These are phyloP conservation scores for Drosophila multiciliata DNA, from an alignment of 2,888 invertebrate species.

Conservation along the genomic window DNA sequence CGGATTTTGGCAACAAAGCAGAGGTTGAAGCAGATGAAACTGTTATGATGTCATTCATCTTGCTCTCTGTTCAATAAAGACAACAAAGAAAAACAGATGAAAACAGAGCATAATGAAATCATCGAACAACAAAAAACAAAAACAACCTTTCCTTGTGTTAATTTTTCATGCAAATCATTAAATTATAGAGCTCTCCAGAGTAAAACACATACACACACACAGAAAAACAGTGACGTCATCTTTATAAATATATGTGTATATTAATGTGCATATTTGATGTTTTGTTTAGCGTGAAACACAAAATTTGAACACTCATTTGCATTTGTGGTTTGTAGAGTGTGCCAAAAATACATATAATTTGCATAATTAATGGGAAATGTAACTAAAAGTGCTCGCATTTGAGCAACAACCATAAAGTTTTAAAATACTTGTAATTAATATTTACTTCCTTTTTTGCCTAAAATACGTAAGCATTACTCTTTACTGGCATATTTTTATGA, in stretches of 20 bases:
- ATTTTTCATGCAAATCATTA: slow-evolving; percentile 53
- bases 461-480: neutral
- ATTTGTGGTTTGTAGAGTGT: slow-evolving; percentile 25
- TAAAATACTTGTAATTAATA: neutral
- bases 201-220: neutral
- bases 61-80: slow-evolving; percentile 41
- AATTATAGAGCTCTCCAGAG: slow-evolving; percentile 25
- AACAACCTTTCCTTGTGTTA: slow-evolving; percentile 41
- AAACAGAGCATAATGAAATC: slow-evolving; percentile 7
- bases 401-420: neutral
- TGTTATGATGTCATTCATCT: slow-evolving; percentile 78
- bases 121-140: slow-evolving; percentile 7
- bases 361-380: neutral
- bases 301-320: slow-evolving; percentile 41
- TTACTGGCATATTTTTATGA: slow-evolving; percentile 2
- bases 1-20: slow-evolving; percentile 34
- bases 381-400: neutral
- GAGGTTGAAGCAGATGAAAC: slow-evolving; percentile 42
- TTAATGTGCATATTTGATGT: slow-evolving; percentile 31
- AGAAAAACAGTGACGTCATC: slow-evolving; percentile 44
- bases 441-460: neutral
- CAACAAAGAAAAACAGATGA: slow-evolving; percentile 16
- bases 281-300: slow-evolving; percentile 53
- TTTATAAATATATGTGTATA: neutral
- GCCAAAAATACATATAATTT: neutral